Conservation (phyloP, 2,113 vertebrate species). For the Blennius ocellaris region DNA sequence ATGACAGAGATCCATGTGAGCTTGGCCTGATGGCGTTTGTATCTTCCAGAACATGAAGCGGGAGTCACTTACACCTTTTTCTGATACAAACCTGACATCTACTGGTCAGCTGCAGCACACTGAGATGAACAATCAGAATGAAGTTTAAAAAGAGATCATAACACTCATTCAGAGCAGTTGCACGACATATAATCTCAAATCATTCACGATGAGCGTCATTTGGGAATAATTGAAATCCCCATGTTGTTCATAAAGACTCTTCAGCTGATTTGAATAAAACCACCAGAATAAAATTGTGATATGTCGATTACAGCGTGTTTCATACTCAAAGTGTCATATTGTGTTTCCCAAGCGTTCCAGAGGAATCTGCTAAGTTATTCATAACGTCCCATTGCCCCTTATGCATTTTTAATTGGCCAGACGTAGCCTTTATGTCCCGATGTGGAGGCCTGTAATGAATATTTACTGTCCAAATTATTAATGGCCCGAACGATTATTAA, state of each 20-base stretch:
- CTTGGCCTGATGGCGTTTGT: background rate
- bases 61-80: conserved; percentile 9
- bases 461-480: conserved; percentile 94
- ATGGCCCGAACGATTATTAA: conserved; percentile 90
- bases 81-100: conserved; percentile 83
- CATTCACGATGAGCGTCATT: background rate
- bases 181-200: background rate
- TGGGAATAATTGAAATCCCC: too few relatives aligned
- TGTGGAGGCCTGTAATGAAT: conserved; percentile 95
- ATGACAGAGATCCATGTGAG: too few relatives aligned
- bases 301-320: background rate
- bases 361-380: conserved; percentile 96
- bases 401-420: conserved; percentile 95
- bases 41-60: background rate
- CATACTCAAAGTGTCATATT: conserved; percentile 30
- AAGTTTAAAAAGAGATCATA: background rate
- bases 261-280: background rate
- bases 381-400: conserved; percentile 96
- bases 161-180: background rate
- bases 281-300: background rate
- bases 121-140: background rate
- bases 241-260: too few relatives aligned
- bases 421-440: conserved; percentile 95
- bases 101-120: conserved; percentile 67
- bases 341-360: conserved; percentile 77